Conservation (phyloP, 1,140 invertebrate species). For the Elysia chlorotica region DNA sequence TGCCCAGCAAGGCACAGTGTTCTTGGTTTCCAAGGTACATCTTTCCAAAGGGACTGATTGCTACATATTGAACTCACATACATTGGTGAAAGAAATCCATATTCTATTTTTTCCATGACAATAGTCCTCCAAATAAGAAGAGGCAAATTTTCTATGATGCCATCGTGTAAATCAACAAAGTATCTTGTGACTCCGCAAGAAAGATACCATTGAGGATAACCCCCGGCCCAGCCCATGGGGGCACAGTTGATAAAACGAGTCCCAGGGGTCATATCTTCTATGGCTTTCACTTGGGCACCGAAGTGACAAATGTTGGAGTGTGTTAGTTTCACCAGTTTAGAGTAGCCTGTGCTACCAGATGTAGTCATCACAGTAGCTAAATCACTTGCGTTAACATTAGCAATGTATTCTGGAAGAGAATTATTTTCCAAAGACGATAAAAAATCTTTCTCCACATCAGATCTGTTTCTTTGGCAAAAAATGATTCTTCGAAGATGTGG, state of each 20-base stretch:
- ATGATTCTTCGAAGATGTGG: constrained; percentile 14
- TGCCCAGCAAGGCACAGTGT: constrained; percentile 26
- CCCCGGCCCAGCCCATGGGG: constrained; percentile 29
- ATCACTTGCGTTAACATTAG: constrained; percentile 15
- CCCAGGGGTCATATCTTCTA: constrained; percentile 12
- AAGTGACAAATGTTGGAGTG: constrained; percentile 23
- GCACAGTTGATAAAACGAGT: constrained; percentile 24
- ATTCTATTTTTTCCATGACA: constrained; percentile 19
- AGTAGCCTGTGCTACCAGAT: constrained; percentile 30
- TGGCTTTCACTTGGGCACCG: constrained; percentile 21
- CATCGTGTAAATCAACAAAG: constrained; percentile 22
- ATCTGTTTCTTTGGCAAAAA: not conserved
- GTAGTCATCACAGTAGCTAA: constrained; percentile 24
- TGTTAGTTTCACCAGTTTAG: constrained; percentile 24
- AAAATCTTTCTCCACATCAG: constrained; percentile 14
- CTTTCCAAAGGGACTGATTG: constrained; percentile 10
- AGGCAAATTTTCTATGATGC: constrained; percentile 11
- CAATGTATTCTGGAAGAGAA: not conserved
- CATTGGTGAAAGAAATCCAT: constrained; percentile 23
- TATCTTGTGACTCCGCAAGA: constrained; percentile 22
- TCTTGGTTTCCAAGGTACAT: constrained; percentile 12
- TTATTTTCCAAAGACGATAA: not conserved
- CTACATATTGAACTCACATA: constrained; percentile 15
- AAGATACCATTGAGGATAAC: constrained; percentile 29
- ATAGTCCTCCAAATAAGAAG: constrained; percentile 21